Evolutionary conservation across 37 sponge, comb jelly and placozoan species (phyloP).

Genomic region (Crambe crambe): DNA sequence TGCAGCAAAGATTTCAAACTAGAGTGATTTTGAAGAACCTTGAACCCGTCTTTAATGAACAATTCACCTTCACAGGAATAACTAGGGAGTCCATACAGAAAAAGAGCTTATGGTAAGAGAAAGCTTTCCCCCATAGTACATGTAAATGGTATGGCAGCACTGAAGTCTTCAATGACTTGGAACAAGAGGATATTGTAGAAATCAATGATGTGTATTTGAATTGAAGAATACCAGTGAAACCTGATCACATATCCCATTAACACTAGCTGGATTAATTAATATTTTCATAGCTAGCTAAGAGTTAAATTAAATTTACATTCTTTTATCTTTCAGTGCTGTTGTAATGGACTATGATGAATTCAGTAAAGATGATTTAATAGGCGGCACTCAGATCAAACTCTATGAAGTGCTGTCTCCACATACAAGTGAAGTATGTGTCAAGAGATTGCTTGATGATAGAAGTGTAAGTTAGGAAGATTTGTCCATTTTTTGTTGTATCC

Average conservation of each 20-base stretch:
- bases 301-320: no score
- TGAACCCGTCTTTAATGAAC: conserved; percentile 35
- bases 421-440: neutral
- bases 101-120: conserved; percentile 23
- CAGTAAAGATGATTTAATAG: conserved; percentile 27
- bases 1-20: conserved; percentile 27
- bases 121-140: no score
- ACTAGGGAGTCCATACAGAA: conserved; percentile 11
- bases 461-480: neutral
- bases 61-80: conserved; percentile 21
- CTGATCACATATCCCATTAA: no score
- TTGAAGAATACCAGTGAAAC: no score
- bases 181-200: no score
- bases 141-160: no score
- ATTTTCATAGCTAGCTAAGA: no score
- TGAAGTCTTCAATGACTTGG: no score
- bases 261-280: no score
- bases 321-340: conserved; percentile 14
- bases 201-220: neutral
- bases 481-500: no score
- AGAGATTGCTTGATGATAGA: conserved; percentile 24
- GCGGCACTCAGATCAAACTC: conserved; percentile 21
- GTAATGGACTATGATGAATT: conserved; percentile 46
- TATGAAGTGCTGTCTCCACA: conserved; percentile 9
- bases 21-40: neutral